Conservation (phyloP, 64 coral and sea anemone genomes). For the Platygyra sinensis region DNA sequence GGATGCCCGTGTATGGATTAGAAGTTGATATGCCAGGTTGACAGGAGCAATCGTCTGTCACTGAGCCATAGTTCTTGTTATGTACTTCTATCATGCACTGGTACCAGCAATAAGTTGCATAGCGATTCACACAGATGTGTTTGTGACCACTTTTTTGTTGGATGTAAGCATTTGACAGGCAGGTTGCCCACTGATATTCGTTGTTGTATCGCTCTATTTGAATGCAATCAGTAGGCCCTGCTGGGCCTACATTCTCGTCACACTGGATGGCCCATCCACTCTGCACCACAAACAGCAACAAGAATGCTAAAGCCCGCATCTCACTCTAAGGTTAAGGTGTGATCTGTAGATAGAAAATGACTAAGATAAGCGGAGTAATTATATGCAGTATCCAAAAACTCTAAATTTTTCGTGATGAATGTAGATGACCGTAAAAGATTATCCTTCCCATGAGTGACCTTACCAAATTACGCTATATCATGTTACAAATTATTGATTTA, state of each 20-base stretch:
- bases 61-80: not conserved
- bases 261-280: slow-evolving; percentile 13
- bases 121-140: not conserved
- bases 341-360: not conserved
- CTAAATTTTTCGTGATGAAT: no score
- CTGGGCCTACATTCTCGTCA: not conserved
- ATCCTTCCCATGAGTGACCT: no score
- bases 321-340: not conserved
- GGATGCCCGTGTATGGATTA: not conserved
- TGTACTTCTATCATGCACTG: slow-evolving; percentile 62
- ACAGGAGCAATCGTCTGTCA: slow-evolving; percentile 55
- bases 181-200: slow-evolving; percentile 67
- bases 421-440: no score
- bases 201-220: not conserved
- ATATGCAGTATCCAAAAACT: no score
- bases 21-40: not conserved
- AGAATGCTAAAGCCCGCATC: not conserved
- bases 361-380: no score
- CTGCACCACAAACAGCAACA: not conserved
- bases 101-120: slow-evolving; percentile 48
- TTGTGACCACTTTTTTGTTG: slow-evolving; percentile 41
- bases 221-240: slow-evolving; percentile 3
- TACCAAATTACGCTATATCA: no score
- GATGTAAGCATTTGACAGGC: slow-evolving; percentile 68
- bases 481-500: no score